Percentiles rank a stretch among this genome's conserved stretches.
Evolutionary conservation across 1,140 invertebrate species (phyloP).

Genomic region (Ganaspis sp.): DNA sequence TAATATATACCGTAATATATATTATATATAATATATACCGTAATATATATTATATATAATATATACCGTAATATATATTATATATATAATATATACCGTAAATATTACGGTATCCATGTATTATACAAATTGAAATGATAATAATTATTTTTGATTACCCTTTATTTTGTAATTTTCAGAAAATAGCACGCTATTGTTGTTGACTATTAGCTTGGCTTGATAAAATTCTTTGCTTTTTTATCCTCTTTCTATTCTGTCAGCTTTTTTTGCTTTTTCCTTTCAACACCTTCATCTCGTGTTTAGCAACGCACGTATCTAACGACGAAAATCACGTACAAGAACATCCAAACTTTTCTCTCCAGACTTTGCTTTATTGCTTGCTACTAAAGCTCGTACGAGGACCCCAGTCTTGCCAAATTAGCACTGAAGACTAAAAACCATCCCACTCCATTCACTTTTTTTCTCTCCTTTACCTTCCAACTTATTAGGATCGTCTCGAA

Average conservation of each 20-base stretch:
- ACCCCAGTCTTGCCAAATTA: constrained; percentile 19
- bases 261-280: not conserved
- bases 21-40: too few relatives aligned
- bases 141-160: too few relatives aligned
- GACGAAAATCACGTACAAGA: constrained; percentile 42
- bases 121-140: too few relatives aligned
- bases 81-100: too few relatives aligned
- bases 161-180: too few relatives aligned
- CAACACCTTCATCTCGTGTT: constrained; percentile 17
- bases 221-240: not conserved
- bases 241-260: not conserved
- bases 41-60: too few relatives aligned
- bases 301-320: constrained; percentile 43
- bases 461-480: not conserved
- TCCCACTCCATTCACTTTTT: not conserved
- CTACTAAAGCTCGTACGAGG: constrained; percentile 5
- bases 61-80: too few relatives aligned
- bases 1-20: too few relatives aligned
- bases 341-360: constrained; percentile 43
- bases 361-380: constrained; percentile 44
- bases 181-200: too few relatives aligned
- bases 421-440: constrained; percentile 17
- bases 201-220: not conserved
- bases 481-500: not conserved
- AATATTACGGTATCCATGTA: too few relatives aligned